These are phyloP conservation scores for Pteropus alecto DNA, from an alignment of 2,113 vertebrate genomes.

Conservation along the genomic window DNA sequence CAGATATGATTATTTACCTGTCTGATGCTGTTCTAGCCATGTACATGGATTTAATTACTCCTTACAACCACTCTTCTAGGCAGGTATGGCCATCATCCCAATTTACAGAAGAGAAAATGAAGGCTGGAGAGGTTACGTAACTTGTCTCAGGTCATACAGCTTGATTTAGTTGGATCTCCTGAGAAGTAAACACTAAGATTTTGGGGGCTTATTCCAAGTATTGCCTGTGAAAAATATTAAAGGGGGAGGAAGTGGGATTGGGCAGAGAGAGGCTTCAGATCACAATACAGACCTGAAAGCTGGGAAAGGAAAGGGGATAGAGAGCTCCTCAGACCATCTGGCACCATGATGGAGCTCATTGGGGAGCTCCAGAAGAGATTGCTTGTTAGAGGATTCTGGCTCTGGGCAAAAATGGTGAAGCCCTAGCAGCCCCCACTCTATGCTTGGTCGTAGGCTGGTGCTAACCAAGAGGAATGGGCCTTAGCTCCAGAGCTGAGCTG, in stretches of 20 bases:
- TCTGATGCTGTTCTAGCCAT: not conserved
- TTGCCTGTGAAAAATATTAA: not conserved
- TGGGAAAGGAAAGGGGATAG: not conserved
- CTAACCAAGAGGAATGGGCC: not conserved
- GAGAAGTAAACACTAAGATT: not conserved
- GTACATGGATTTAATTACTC: not conserved
- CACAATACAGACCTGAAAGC: not conserved
- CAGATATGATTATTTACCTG: accelerated
- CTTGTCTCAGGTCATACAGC: too few relatives aligned
- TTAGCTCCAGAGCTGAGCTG: not conserved
- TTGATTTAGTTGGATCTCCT: not conserved
- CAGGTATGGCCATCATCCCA: too few relatives aligned
- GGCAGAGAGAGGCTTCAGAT: not conserved
- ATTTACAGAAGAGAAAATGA: not conserved
- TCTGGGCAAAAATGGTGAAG: not conserved
- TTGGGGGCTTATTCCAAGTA: not conserved
- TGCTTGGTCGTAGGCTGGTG: not conserved
- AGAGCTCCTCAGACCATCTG: accelerated
- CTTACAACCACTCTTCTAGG: not conserved
- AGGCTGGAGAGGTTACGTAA: not conserved
- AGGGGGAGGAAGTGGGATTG: not conserved
- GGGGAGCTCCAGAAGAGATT: too few relatives aligned
- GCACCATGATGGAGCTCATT: accelerated
- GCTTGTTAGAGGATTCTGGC: accelerated
- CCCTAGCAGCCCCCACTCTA: too few relatives aligned